phyloP scores from a whole-genome alignment of 2,113 vertebrate genomes.

The Burhinus oedicnemus region DNA sequence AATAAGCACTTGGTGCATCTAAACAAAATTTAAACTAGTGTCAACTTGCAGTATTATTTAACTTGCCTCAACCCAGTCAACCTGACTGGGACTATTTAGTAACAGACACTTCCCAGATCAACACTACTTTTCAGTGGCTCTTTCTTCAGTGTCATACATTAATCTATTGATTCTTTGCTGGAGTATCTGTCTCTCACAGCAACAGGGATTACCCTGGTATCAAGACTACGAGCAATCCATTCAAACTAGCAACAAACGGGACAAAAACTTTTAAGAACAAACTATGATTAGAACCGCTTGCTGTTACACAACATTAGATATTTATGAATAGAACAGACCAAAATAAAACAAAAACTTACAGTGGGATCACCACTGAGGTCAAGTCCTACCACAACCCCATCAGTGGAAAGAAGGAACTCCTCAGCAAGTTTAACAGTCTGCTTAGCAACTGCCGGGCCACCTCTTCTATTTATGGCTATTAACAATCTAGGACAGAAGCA shows the following conservation, averaged over 20 bases:
- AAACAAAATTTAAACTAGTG: not conserved
- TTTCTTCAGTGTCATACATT: not conserved
- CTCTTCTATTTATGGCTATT: conserved; percentile 90
- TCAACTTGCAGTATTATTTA: not conserved
- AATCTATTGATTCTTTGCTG: not conserved
- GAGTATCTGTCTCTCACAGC: not conserved
- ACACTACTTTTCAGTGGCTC: not conserved
- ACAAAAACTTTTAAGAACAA: not conserved
- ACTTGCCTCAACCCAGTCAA: not conserved
- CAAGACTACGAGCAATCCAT: not conserved
- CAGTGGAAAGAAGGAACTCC: conserved; percentile 87
- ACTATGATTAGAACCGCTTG: not conserved
- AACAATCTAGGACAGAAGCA: conserved; percentile 81
- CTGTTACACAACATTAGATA: not conserved
- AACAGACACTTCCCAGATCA: not conserved
- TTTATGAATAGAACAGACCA: not conserved
- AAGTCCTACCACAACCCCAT: conserved; percentile 88
- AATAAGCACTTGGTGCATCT: not conserved
- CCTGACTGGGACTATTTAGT: not conserved
- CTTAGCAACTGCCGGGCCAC: conserved; percentile 87
- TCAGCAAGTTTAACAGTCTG: conserved; percentile 93
- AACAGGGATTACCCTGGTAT: not conserved
- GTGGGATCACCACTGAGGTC: conserved; percentile 94
- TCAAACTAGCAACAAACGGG: not conserved
- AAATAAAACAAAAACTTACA: conserved; percentile 71